Base-by-base conservation (phyloP, 2,113 vertebrate genomes). In the Ellobius talpinus region DNA sequence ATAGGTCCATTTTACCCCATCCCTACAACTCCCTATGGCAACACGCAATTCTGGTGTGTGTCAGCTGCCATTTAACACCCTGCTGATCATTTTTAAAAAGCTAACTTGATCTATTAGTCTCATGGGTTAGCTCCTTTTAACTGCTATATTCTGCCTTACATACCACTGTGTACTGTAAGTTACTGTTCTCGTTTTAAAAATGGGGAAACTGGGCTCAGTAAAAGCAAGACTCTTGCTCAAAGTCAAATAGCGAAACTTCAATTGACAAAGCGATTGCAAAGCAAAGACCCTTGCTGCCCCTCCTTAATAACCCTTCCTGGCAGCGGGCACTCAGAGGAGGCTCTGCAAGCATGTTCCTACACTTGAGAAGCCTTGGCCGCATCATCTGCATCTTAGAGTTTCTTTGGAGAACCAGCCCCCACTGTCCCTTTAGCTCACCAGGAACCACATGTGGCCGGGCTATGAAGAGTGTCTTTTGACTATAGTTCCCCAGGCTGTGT, bases 391-490 rank as follows among this genome's bases (percentile, higher is more conserved):
- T 72, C 76, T 65, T 45, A 47, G 26, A 31, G 12, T 81, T 95
- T 92, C 79, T 90, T 91, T 73, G 17, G 65, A 95, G 94, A 87
- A 74, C 33, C 16, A 10, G 39, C 10, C 55, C 68, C 47, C 42
- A 47, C 5, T 21, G 61, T 78, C 90, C 58, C 61, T 88, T 94
- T 81, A 78, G 94, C 95, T 96, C 70, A 88, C 96, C 92, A 91
- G 92, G 96, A 96, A 94, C 13, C 68, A 47, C 73, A 26, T 92
- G 88, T 85, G 94, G 39, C 86, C 82, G 79, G 93, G 55, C 72
- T 39, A 87, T 87, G 77, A 91, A 96, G 89, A 29, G 6, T 58
- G 72, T 66, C 76, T 89, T 3, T 87, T 55, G 66, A 92, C 55
- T 17, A 42, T 42, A 45, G 78, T 55, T 73, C 45, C 73, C 82